Percentiles rank a stretch among this genome's conserved stretches.
phyloP scores from a whole-genome alignment of 2,888 invertebrate species.

The Erebia aethiops region DNA sequence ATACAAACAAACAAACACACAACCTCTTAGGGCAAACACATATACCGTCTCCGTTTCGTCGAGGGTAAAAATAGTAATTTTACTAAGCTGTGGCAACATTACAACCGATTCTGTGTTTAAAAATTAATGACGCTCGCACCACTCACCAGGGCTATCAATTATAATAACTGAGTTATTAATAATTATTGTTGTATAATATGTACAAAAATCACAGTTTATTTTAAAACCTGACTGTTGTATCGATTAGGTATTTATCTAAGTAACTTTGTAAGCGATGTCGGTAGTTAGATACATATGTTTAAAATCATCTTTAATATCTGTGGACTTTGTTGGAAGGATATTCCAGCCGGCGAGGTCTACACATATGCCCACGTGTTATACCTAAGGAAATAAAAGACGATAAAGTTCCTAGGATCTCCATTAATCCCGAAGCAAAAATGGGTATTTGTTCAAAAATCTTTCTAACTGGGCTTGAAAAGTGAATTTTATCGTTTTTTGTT shows the following conservation, averaged over 20 bases:
- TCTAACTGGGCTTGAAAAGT: neutral
- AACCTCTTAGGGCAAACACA: too few species aligned
- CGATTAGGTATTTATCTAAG: constrained; percentile 12
- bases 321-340: too few species aligned
- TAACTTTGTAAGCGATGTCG: too few species aligned
- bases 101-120: too few species aligned
- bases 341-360: neutral
- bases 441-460: neutral
- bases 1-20: too few species aligned
- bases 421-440: neutral
- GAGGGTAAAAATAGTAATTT: too few species aligned
- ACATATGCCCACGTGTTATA: neutral
- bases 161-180: neutral
- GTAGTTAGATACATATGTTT: too few species aligned
- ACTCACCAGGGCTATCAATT: too few species aligned
- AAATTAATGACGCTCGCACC: too few species aligned
- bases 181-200: constrained; percentile 5
- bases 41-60: too few species aligned
- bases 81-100: too few species aligned
- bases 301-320: too few species aligned
- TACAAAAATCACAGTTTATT: constrained; percentile 23
- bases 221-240: constrained; percentile 27
- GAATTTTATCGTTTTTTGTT: constrained; percentile 17
- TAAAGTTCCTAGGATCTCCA: neutral
- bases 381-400: constrained; percentile 11